These are phyloP conservation scores for Zophobas atratus DNA, from an alignment of 1,140 invertebrate genomes.

Conservation along the genomic window DNA sequence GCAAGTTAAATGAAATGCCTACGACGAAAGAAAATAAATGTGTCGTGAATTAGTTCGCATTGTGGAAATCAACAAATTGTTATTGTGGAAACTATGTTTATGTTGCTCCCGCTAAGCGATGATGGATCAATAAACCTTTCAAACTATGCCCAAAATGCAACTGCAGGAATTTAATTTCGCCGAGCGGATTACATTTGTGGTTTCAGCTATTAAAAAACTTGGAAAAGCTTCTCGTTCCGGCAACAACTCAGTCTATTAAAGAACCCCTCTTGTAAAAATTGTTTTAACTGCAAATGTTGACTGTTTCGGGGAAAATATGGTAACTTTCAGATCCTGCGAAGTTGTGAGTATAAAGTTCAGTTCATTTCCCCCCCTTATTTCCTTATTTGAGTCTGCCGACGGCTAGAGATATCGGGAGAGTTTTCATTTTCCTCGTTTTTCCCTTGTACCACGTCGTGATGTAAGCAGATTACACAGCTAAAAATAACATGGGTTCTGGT, in stretches of 20 bases:
- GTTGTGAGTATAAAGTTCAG: conserved; percentile 44
- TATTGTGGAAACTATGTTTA: neutral
- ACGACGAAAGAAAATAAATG: too few species aligned
- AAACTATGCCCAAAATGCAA: conserved; percentile 13
- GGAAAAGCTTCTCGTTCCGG: neutral
- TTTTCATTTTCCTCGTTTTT: conserved; percentile 48
- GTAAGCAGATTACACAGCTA: conserved; percentile 51
- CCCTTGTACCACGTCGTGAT: conserved; percentile 40
- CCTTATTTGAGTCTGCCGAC: conserved; percentile 42
- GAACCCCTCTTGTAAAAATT: conserved; percentile 32
- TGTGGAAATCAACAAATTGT: neutral
- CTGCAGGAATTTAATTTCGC: conserved; percentile 19
- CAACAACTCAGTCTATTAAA: conserved; percentile 14
- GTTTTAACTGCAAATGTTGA: conserved; percentile 40
- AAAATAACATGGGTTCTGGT: conserved; percentile 51
- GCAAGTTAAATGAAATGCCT: too few species aligned
- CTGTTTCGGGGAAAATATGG: conserved; percentile 37
- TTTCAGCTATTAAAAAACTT: conserved; percentile 18
- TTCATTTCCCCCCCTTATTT: conserved; percentile 47
- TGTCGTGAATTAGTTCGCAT: too few species aligned
- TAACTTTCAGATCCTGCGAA: conserved; percentile 34
- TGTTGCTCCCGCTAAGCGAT: neutral
- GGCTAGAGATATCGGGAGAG: conserved; percentile 46
- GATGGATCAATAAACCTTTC: neutral
- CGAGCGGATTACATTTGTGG: neutral